Evolutionary conservation across 2,797 vertebrate species (phyloP), one percentile per base, ranked within the genome.

Genomic region (Pangasius djambal): DNA sequence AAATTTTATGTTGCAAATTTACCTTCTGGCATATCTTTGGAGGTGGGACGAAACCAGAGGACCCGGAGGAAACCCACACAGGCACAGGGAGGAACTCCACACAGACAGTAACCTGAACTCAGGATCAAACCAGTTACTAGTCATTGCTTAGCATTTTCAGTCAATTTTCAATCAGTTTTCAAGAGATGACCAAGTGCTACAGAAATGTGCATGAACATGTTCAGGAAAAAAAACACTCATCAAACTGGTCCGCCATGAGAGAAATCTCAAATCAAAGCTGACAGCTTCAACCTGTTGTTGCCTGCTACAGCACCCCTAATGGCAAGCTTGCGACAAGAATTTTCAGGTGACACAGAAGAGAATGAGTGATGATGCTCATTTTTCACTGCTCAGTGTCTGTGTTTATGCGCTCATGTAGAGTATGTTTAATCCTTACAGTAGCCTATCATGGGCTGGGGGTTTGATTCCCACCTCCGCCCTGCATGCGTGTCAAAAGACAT

Each of bases 241-340:
- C 48, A 70, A 37, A 69, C 63, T 85, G 63, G 44, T 52, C 63
- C 13, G 9, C 44, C n/a, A 52, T 52, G 44, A 55, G n/a, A n/a
- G 18, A 15, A 85, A 34, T 52, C n/a, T 34, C 63, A 69, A 69
- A 85, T 85, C 83, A 85, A 52, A 31, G 61, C 40, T 84, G 82
- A 85, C 83, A 85, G 44, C 48, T 52, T 52, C 63, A 85, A 50
- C 83, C 44, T 52, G 83, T 85, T 13, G n/a, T 69, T 69, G 48
- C 63, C 83, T 84, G 61, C n/a, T 69, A 50, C 61, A 50, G 40
- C 82, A 10, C 63, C 63, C 44, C 44, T 69, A 69, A 65, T 4
- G 7, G 82, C 15, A 83, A 83, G 61, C 59, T 44, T 83, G 57
- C 6, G 22, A 83, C 44, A 63, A 63, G 7, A 44, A n/a, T 8